A percentile compares a stretch with the other conserved stretches of the same genome.
These are phyloP conservation scores for Allobates femoralis DNA, from an alignment of 2,797 vertebrate species.

Conservation along the genomic window DNA sequence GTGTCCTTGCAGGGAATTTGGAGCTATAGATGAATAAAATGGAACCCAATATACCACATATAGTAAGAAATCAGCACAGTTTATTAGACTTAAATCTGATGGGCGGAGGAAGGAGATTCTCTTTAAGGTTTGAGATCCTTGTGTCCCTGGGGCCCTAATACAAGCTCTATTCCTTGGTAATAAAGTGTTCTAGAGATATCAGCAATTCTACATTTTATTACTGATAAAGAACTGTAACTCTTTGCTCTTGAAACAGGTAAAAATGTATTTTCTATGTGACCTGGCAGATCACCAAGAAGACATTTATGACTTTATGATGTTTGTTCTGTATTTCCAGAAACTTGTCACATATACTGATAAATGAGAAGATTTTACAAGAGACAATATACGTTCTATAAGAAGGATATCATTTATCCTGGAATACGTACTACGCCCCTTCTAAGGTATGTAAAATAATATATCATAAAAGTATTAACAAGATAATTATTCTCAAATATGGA, in stretches of 20 bases:
- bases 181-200: neutral
- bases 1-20: too few relatives aligned
- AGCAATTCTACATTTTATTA: neutral
- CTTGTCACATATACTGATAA: conserved; percentile 25
- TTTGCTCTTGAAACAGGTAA: neutral
- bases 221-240: neutral
- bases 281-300: neutral
- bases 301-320: conserved; percentile 34
- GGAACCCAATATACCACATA: too few relatives aligned
- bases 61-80: too few relatives aligned
- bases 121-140: neutral
- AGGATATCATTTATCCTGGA: conserved; percentile 1
- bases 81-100: too few relatives aligned
- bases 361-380: neutral
- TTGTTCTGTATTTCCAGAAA: neutral
- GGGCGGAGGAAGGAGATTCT: too few relatives aligned
- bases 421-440: neutral
- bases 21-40: too few relatives aligned
- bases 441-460: neutral
- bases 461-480: neutral
- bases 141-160: neutral
- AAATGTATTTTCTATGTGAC: neutral
- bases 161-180: neutral
- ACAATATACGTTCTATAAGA: neutral
- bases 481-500: too few relatives aligned